Base-by-base conservation (phyloP, 2,888 invertebrate genomes). In the Biston betularia region DNA sequence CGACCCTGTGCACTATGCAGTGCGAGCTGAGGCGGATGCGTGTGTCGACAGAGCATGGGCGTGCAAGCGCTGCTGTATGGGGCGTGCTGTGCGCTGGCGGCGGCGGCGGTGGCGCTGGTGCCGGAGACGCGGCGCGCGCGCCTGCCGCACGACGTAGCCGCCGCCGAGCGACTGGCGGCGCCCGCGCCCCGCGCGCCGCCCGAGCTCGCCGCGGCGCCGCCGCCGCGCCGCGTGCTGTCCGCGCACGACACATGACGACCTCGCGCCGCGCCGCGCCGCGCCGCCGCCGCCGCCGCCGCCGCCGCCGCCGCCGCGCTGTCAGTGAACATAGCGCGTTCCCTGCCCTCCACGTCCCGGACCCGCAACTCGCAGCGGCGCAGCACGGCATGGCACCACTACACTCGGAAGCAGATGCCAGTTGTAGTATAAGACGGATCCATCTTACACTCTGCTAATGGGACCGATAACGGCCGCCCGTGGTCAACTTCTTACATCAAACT, bases 91-190 rank as follows among this genome's bases (percentile, higher is more conserved):
- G 76, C 73, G 44, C 63, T 80, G 38, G 94, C 94, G 66, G 95
- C 95, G 60, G 76, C 90, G 65, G 90, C 93, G n/a, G 94, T 95
- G 68, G 88, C 95, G 53, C 78, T 92, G 44, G 93, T 94, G 77
- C 96, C 95, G 10, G 96, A 96, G 90, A 95, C 96, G 52, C 90
- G 94, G 53, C 94, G 94, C 74, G 81, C 91, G 55, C 88, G 90
- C 55, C 87, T 96, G 74, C 95, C 95, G 69, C 91, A 92, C 70
- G 89, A 89, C 66, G 89, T 94, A 56, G 78, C 81, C 62, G 94
- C 94, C 74, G 95, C 95, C 7, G 89, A 88, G 82, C 62, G 53
- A 62, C 12, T 66, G 42, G 50, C 60, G 60, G n/a, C 73, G 46
- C 54, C 62, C n/a, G 38, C 65, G 54, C 68, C 53, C 45, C n/a